These are phyloP conservation scores for Carposina sasakii DNA, from an alignment of 1,140 invertebrate species.

Conservation along the genomic window DNA sequence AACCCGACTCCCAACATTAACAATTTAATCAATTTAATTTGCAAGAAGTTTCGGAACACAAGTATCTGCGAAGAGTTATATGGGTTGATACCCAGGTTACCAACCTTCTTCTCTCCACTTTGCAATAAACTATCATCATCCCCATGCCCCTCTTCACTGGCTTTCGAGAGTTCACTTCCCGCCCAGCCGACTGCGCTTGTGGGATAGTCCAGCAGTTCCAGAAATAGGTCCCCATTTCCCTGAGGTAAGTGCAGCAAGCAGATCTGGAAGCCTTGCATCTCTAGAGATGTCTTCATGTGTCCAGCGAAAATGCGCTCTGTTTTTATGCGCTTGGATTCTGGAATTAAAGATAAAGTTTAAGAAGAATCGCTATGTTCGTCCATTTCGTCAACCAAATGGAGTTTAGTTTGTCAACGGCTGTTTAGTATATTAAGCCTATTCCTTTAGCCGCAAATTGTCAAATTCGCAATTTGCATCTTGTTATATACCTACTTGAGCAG, in stretches of 20 bases:
- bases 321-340: conserved; percentile 73
- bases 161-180: conserved; percentile 45
- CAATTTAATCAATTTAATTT: too few relatives aligned
- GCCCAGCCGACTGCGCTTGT: conserved; percentile 77
- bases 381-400: too few relatives aligned
- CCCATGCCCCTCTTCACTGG: conserved; percentile 18
- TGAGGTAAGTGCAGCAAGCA: conserved; percentile 77
- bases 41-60: too few relatives aligned
- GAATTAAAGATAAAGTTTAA: conserved; percentile 19
- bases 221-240: conserved; percentile 58
- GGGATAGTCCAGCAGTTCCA: conserved; percentile 74
- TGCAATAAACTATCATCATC: conserved; percentile 39
- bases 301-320: conserved; percentile 80
- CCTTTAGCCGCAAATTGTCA: too few relatives aligned
- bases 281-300: conserved; percentile 84
- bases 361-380: too few relatives aligned
- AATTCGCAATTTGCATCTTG: too few relatives aligned
- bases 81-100: too few relatives aligned
- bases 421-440: too few relatives aligned
- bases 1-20: too few relatives aligned
- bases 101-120: conserved; percentile 37
- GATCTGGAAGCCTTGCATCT: conserved; percentile 87
- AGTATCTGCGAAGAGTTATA: too few relatives aligned
- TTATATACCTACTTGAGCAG: too few relatives aligned
- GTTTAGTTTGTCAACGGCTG: too few relatives aligned